Conservation (phyloP, 2,797 vertebrate species). For the Intellagama lesueurii region DNA sequence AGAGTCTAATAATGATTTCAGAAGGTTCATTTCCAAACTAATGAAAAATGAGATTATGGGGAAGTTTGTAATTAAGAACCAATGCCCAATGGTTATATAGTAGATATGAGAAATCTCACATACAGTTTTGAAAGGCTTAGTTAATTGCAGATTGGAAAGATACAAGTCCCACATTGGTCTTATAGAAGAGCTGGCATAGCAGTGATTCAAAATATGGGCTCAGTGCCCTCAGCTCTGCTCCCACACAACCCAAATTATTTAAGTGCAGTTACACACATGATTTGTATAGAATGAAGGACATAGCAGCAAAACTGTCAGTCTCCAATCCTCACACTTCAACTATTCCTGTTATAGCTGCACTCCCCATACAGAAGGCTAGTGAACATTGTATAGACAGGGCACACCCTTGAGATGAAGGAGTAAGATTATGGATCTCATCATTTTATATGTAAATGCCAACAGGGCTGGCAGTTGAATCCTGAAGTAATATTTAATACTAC, state of each 20-base stretch:
- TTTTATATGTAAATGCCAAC: not conserved
- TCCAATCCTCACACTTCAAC: no score
- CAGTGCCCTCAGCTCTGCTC: not conserved
- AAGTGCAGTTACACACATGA: not conserved
- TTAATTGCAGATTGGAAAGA: conserved; percentile 20
- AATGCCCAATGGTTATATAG: conserved; percentile 29
- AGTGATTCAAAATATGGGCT: conserved; percentile 8
- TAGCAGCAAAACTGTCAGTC: no score
- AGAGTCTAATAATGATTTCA: conserved; percentile 37
- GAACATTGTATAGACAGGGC: no score
- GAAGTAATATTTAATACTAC: no score
- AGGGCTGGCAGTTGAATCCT: no score
- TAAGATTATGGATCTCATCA: no score
- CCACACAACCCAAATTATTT: conserved; percentile 2
- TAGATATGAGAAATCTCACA: conserved; percentile 41
- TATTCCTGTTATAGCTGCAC: no score
- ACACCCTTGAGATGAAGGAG: not conserved
- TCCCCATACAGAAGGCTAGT: not conserved
- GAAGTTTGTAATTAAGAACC: conserved; percentile 51
- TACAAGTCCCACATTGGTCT: conserved; percentile 25
- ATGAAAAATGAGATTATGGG: conserved; percentile 47
- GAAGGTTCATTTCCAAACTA: conserved; percentile 50
- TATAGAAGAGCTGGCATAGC: not conserved
- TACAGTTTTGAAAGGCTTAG: not conserved
- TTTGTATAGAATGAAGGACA: not conserved